Evolutionary conservation across 1,140 invertebrate species (phyloP).

Genomic region (Drosophila neocordata): DNA sequence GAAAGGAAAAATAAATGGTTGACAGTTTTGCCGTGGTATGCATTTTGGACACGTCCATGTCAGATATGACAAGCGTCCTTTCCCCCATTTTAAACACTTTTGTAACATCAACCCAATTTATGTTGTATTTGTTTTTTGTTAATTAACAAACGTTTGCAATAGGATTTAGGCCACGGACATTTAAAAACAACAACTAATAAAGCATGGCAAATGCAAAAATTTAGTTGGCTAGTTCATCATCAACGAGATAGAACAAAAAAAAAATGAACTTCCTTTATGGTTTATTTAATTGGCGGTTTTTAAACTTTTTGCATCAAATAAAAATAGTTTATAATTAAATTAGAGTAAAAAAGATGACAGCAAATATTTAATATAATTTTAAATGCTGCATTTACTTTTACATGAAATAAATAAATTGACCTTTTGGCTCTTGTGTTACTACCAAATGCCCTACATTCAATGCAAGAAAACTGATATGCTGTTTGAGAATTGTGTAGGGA

Average conservation of each 20-base stretch:
- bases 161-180: constrained; percentile 24
- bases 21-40: constrained; percentile 50
- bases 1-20: not conserved
- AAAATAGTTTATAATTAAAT: constrained; percentile 6
- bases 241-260: constrained; percentile 19
- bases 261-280: not conserved
- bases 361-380: constrained; percentile 7
- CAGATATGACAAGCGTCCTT: not conserved
- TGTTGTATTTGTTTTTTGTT: constrained; percentile 51
- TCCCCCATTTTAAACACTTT: not conserved
- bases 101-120: constrained; percentile 49
- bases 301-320: not conserved
- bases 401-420: not conserved
- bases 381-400: not conserved
- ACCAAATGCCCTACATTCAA: not conserved
- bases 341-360: not conserved
- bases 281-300: constrained; percentile 12
- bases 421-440: not conserved
- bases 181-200: constrained; percentile 44
- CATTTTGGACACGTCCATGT: constrained; percentile 47
- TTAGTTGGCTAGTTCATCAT: constrained; percentile 34
- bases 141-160: constrained; percentile 48
- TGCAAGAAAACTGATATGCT: not conserved
- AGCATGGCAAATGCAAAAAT: constrained; percentile 19
- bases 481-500: not conserved